Conservation (phyloP, 2,888 invertebrate genomes). For the Drosophila recens region DNA sequence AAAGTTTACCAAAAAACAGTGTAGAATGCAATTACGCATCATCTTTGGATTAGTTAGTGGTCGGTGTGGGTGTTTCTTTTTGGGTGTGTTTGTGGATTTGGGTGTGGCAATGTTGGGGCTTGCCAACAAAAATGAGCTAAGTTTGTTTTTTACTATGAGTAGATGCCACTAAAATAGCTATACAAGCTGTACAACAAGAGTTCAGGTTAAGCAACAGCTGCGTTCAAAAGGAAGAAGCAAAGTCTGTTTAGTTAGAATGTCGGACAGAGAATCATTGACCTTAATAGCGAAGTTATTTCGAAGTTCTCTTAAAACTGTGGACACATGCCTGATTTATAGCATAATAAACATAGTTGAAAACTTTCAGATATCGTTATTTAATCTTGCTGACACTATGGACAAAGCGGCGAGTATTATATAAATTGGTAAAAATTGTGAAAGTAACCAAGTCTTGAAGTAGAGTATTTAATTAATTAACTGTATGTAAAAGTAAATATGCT, state of each 20-base stretch:
- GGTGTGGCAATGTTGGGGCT: background rate
- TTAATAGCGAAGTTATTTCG: background rate
- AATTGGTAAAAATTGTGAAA: background rate
- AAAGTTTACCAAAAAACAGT: conserved; percentile 33
- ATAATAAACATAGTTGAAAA: background rate
- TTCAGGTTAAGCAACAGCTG: conserved; percentile 22
- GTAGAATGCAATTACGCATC: conserved; percentile 47
- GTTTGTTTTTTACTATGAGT: conserved; percentile 7
- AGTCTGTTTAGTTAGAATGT: conserved; percentile 6
- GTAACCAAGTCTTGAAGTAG: background rate
- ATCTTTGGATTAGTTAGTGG: background rate
- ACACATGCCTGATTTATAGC: conserved; percentile 18
- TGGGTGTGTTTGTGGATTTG: background rate
- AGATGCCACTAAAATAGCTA: background rate
- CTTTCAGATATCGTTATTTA: background rate
- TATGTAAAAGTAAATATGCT: background rate
- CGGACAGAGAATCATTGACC: background rate
- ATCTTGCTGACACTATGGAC: background rate
- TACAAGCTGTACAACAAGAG: background rate
- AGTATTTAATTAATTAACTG: background rate
- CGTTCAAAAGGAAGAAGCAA: background rate
- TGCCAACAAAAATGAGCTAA: conserved; percentile 16
- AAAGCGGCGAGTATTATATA: background rate
- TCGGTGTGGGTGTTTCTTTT: background rate
- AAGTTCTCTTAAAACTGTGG: background rate